Conservation (phyloP, 2,113 vertebrate species). For the Vanacampus margaritifer region DNA sequence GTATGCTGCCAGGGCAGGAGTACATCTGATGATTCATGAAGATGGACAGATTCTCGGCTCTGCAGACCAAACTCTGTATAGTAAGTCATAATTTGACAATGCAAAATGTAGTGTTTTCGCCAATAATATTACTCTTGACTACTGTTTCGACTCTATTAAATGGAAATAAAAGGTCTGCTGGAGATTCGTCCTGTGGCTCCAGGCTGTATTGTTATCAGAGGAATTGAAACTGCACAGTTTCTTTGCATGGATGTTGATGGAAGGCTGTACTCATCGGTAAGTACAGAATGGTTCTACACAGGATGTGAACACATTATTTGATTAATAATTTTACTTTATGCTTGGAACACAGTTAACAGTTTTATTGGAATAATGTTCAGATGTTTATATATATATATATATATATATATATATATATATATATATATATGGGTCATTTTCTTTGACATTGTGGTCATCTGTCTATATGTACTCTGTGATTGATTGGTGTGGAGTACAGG, state of each 20-base stretch:
- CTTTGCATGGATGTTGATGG: conserved; percentile 86
- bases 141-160: background rate
- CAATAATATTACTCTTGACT: background rate
- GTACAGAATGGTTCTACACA: conserved; percentile 10
- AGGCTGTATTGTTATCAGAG: conserved; percentile 85
- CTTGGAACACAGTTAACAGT: background rate
- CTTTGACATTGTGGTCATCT: background rate
- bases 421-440: too few relatives aligned
- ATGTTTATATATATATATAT: too few relatives aligned
- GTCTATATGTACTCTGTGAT: background rate
- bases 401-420: too few relatives aligned
- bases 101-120: background rate
- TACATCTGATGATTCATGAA: conserved; percentile 78
- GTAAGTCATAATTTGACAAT: conserved; percentile 71
- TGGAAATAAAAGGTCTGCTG: conserved; percentile 77
- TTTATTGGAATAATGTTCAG: background rate
- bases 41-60: conserved; percentile 82
- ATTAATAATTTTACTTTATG: background rate
- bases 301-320: background rate
- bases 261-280: conserved; percentile 83
- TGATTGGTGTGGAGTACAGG: background rate
- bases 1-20: conserved; percentile 79
- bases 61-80: conserved; percentile 72
- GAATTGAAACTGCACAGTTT: conserved; percentile 78
- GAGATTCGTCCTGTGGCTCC: conserved; percentile 84